These are phyloP conservation scores for Amia ocellicauda DNA, from an alignment of 2,113 vertebrate genomes.

Conservation along the genomic window DNA sequence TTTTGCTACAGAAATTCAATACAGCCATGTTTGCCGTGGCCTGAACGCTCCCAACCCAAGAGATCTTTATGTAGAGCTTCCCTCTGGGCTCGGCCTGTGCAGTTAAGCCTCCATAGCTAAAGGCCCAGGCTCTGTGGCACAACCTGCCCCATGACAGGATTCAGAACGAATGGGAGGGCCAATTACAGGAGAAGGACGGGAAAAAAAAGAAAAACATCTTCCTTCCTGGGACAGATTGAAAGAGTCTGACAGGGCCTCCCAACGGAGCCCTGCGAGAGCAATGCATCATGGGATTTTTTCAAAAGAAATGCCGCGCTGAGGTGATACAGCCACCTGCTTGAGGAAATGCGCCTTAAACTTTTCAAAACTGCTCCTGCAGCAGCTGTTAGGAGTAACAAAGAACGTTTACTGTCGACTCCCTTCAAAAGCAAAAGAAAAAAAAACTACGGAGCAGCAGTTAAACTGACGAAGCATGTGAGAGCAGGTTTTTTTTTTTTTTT, in stretches of 20 bases:
- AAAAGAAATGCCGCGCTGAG: conserved; percentile 6
- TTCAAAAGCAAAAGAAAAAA: neutral
- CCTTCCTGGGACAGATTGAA: neutral
- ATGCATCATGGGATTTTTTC: conserved; percentile 18
- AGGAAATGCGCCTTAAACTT: neutral
- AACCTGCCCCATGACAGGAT: neutral
- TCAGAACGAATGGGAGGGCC: conserved; percentile 15
- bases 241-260: neutral
- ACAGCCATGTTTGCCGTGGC: neutral
- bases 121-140: neutral
- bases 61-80: neutral
- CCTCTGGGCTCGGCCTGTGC: neutral
- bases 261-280: neutral
- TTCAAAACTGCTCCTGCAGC: neutral
- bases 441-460: neutral
- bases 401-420: conserved; percentile 6
- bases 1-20: neutral
- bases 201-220: neutral
- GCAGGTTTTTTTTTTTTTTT: neutral
- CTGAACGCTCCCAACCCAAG: neutral
- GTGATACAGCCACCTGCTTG: conserved; percentile 3
- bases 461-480: neutral
- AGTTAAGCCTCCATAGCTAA: neutral
- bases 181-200: conserved; percentile 4
- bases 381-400: neutral